Conservation (phyloP, 30 jellyfish, hydroid and myxozoan species). For the Aurelia aurita region DNA sequence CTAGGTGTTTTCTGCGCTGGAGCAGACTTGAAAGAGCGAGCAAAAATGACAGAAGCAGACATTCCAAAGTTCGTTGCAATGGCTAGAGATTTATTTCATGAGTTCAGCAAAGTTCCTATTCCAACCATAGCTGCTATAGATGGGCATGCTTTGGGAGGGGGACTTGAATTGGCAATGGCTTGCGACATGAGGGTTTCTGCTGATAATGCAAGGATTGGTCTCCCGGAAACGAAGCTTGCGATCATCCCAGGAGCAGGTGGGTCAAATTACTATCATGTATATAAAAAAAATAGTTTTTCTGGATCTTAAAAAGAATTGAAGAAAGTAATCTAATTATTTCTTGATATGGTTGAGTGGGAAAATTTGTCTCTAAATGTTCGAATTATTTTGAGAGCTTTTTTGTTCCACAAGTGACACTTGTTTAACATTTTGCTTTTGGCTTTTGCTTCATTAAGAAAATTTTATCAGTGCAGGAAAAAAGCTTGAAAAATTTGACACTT, state of each 20-base stretch:
- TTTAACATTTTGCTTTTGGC: too few species aligned
- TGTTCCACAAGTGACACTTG: too few species aligned
- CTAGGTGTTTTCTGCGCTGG: slow-evolving; percentile 98
- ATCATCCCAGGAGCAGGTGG: slow-evolving; percentile 99
- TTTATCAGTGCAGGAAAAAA: too few species aligned
- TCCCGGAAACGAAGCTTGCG: slow-evolving; percentile 95
- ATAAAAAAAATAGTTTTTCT: too few species aligned
- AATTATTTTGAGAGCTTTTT: too few species aligned
- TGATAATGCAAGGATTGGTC: slow-evolving; percentile 90
- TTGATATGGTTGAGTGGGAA: too few species aligned
- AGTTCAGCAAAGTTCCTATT: slow-evolving; percentile 84
- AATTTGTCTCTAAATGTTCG: too few species aligned
- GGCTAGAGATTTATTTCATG: slow-evolving; percentile 87
- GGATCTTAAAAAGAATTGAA: too few species aligned
- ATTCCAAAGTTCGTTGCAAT: slow-evolving; percentile 94
- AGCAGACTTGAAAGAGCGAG: slow-evolving; percentile 96
- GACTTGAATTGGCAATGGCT: slow-evolving; percentile 95
- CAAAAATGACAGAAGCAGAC: slow-evolving; percentile 94
- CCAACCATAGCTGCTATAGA: slow-evolving; percentile 97
- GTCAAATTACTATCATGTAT: background rate
- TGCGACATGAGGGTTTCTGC: slow-evolving; percentile 95
- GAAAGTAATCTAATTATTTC: too few species aligned
- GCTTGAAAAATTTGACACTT: too few species aligned
- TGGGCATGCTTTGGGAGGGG: slow-evolving; percentile 99
- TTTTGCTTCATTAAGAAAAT: too few species aligned